phyloP scores from a whole-genome alignment of 2,113 vertebrate species.

The Pipra filicauda region DNA sequence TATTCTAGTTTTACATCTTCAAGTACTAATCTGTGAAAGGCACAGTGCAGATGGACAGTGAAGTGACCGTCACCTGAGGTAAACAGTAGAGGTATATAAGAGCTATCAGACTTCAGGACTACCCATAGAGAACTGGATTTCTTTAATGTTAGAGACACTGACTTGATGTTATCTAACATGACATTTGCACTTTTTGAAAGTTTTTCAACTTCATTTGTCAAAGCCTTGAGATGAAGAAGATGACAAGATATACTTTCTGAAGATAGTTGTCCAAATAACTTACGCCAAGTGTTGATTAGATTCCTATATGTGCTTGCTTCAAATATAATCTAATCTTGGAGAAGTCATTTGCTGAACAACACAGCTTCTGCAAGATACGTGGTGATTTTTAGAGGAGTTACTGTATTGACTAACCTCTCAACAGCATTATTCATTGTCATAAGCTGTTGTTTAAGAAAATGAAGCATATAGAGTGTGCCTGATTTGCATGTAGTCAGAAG shows the following conservation, averaged over 20 bases:
- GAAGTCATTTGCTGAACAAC: neutral
- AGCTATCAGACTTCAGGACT: neutral
- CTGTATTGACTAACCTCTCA: neutral
- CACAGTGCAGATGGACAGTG: neutral
- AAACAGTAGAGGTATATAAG: neutral
- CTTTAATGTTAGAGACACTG: neutral
- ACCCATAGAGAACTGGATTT: neutral
- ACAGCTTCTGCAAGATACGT: neutral
- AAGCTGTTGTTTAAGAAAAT: neutral
- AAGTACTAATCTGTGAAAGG: neutral
- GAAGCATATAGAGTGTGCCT: neutral
- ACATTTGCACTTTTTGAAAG: neutral
- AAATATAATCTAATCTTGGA: neutral
- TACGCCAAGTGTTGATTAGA: neutral
- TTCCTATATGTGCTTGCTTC: neutral
- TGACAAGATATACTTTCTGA: neutral
- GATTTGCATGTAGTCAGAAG: neutral
- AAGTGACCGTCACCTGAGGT: neutral
- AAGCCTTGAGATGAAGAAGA: neutral
- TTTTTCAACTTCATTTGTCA: neutral
- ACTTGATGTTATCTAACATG: neutral
- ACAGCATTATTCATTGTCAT: neutral
- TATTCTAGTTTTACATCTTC: neutral
- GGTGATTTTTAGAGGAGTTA: neutral
- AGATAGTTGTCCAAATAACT: neutral